Evolutionary conservation across 2,888 invertebrate genomes (phyloP), one percentile per base, ranked within the genome.

Genomic region (Tigriopus californicus): DNA sequence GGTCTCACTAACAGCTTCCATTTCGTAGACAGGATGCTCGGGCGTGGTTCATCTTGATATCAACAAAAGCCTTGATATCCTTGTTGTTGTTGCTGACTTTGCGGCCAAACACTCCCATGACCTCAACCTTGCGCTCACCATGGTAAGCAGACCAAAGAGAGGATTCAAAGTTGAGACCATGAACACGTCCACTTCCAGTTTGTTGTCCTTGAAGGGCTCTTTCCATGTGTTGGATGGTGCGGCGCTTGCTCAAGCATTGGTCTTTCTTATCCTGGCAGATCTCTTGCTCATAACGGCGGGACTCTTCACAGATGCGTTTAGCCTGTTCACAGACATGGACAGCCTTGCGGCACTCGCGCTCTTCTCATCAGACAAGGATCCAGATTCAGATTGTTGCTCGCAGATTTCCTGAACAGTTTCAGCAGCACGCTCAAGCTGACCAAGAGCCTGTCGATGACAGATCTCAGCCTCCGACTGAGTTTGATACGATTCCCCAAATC

Each of bases 161-260:
- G n/a, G 56, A 33, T 33, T 33, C 33, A 33, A 33, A 5, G 33
- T 33, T 33, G 33, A 33, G 33, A 33, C 33, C 33, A 33, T 33
- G 33, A 33, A 33, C 8, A 8, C 8, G 8, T 33, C 33, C 33
- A 33, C 8, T 8, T 33, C 33, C 33, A 33, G 4, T 8, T 33
- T 33, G 33, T 33, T 33, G 33, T 44, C 56, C 13, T n/a, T 44
- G 24, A 44, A 42, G 33, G 33, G 33, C 8, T 33, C 33, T 25
- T 46, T 56, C 22, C 15, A 56, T 18, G 12, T 56, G 41, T 13
- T 56, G 42, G 6, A 46, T 49, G 49, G 49, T 22, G 44, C n/a
- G 18, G 10, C 15, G 15, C 49, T 49, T 49, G 49, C 22, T 18
- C 20, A 49, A 13, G 22, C 12, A 20, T 22, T 49, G 49, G 33